Conservation (phyloP, 2,888 invertebrate genomes). For the Marasmarcha lunaedactyla region DNA sequence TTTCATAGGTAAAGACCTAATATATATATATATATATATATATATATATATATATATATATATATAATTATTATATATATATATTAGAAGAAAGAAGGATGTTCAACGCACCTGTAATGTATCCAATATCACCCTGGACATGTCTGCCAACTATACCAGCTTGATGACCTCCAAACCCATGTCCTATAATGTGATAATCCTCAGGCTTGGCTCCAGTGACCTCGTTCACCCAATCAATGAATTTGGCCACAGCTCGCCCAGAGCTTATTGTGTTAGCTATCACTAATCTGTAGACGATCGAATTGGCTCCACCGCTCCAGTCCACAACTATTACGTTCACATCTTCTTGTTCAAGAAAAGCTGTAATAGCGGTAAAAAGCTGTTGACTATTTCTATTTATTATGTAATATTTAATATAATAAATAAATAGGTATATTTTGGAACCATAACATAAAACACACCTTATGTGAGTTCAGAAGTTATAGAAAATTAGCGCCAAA, state of each 20-base stretch:
- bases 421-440: too few relatives aligned
- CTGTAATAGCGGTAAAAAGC: too few relatives aligned
- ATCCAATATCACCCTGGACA: slow-evolving; percentile 29
- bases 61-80: too few relatives aligned
- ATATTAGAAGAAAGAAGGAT: too few relatives aligned
- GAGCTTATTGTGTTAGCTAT: slow-evolving; percentile 32
- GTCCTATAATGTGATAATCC: slow-evolving; percentile 40
- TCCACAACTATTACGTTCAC: slow-evolving; percentile 46
- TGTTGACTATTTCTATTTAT: too few relatives aligned
- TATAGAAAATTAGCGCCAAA: too few relatives aligned
- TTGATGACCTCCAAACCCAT: slow-evolving; percentile 41
- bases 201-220: slow-evolving; percentile 21
- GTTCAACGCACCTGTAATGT: slow-evolving; percentile 51
- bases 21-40: too few relatives aligned
- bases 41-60: too few relatives aligned
- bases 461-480: too few relatives aligned
- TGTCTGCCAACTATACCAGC: slow-evolving; percentile 40
- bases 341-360: slow-evolving; percentile 35
- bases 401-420: too few relatives aligned
- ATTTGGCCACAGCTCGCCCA: slow-evolving; percentile 32
- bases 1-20: too few relatives aligned
- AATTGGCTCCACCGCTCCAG: slow-evolving; percentile 37
- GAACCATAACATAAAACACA: too few relatives aligned
- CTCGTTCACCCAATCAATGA: slow-evolving; percentile 37
- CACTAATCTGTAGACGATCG: slow-evolving; percentile 25